phyloP scores from a whole-genome alignment of 1,140 invertebrate genomes.

The Batillaria attramentaria region DNA sequence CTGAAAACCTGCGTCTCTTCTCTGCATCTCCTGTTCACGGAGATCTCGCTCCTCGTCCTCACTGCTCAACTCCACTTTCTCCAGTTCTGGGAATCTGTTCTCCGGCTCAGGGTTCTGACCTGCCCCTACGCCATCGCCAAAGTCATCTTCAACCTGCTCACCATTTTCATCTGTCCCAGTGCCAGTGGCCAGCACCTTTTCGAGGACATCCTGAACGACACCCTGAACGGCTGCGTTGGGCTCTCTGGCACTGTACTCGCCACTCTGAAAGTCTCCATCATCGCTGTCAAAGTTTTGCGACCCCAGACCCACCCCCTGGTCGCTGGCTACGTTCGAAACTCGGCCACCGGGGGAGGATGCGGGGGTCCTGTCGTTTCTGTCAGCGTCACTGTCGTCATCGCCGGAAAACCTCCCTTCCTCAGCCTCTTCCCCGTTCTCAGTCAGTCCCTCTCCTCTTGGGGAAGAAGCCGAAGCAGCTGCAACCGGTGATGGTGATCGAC shows the following conservation, averaged over 20 bases:
- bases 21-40: not conserved
- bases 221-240: conserved; percentile 15
- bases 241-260: not conserved
- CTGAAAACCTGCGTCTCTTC: not conserved
- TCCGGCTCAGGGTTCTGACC: not conserved
- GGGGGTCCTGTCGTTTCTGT: not conserved
- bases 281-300: not conserved
- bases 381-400: not conserved
- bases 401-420: not conserved
- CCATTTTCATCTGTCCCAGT: conserved; percentile 25
- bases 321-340: not conserved
- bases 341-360: not conserved
- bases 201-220: conserved; percentile 45
- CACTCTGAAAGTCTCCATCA: not conserved
- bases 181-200: conserved; percentile 26
- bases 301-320: not conserved
- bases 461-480: not conserved
- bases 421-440: not conserved
- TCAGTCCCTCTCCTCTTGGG: not conserved
- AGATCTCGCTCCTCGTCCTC: not conserved
- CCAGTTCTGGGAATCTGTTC: not conserved
- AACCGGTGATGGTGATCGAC: not conserved
- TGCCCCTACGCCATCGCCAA: not conserved
- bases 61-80: conserved; percentile 16
- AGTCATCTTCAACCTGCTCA: conserved; percentile 18